Conservation (phyloP, 1,140 invertebrate genomes). For the Drosophila parabipectinata region DNA sequence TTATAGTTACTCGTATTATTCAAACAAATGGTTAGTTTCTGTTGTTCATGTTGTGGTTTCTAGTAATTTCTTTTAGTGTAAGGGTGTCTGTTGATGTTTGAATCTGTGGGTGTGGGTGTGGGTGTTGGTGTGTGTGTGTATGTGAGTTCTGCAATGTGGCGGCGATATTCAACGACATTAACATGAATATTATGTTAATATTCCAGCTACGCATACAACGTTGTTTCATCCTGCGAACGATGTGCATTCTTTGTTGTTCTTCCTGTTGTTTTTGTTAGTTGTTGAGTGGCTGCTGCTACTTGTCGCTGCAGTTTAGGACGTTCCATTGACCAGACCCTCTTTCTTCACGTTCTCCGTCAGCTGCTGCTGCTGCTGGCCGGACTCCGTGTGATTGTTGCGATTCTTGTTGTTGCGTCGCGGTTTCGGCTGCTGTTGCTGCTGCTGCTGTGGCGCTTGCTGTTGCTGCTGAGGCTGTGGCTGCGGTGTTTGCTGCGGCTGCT, state of each 20-base stretch:
- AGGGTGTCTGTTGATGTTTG: constrained; percentile 32
- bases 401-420: constrained; percentile 77
- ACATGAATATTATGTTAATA: constrained; percentile 58
- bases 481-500: constrained; percentile 34
- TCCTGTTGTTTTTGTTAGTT: constrained; percentile 27
- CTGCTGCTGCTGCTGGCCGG: constrained; percentile 47
- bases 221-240: constrained; percentile 38
- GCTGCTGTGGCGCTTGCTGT: constrained; percentile 38
- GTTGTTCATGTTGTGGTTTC: constrained; percentile 26
- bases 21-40: constrained; percentile 63
- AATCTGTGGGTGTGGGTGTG: constrained; percentile 14
- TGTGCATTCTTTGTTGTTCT: constrained; percentile 46
- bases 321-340: constrained; percentile 79
- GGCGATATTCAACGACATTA: too few species aligned
- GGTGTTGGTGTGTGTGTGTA: too few species aligned
- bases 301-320: constrained; percentile 62
- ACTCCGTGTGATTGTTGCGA: constrained; percentile 73
- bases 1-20: constrained; percentile 70
- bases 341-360: constrained; percentile 70
- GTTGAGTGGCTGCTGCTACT: constrained; percentile 40
- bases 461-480: constrained; percentile 42
- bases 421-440: constrained; percentile 61
- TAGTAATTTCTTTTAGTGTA: constrained; percentile 9
- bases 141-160: constrained; percentile 26
- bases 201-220: constrained; percentile 42